Evolutionary conservation across 1,140 invertebrate species (phyloP).

Genomic region (Trypoxylus dichotomus): DNA sequence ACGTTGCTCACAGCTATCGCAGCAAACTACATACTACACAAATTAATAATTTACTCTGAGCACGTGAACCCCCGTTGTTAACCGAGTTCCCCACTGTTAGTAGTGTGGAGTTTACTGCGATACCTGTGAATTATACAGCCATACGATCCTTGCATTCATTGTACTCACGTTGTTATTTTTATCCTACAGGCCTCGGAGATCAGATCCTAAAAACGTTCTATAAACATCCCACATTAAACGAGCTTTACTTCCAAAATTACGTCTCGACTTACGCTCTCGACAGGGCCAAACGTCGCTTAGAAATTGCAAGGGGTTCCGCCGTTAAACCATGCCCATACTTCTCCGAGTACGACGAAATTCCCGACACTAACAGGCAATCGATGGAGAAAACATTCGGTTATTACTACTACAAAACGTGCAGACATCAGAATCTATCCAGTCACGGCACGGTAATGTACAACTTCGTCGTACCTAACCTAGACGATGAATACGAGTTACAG

Average conservation of each 20-base stretch:
- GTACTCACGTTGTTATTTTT: background rate
- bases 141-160: too few species aligned
- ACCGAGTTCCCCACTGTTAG: too few species aligned
- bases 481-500: slow-evolving; percentile 1
- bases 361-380: background rate
- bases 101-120: too few species aligned
- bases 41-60: too few species aligned
- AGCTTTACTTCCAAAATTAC: slow-evolving; percentile 43
- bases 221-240: slow-evolving; percentile 32
- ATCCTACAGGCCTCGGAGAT: slow-evolving; percentile 36
- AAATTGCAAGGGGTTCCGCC: background rate
- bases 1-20: too few species aligned
- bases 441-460: background rate
- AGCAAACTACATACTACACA: too few species aligned
- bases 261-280: slow-evolving; percentile 27
- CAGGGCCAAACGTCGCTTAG: slow-evolving; percentile 6
- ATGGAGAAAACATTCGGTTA: slow-evolving; percentile 7
- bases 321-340: slow-evolving; percentile 2
- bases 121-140: too few species aligned
- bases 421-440: background rate
- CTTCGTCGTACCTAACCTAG: background rate
- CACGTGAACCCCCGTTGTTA: too few species aligned
- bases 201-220: slow-evolving; percentile 38
- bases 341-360: slow-evolving; percentile 30
- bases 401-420: background rate